A percentile compares a stretch with the other conserved stretches of the same genome.
phyloP scores from a whole-genome alignment of 2,888 invertebrate genomes.

The Leucania comma region DNA sequence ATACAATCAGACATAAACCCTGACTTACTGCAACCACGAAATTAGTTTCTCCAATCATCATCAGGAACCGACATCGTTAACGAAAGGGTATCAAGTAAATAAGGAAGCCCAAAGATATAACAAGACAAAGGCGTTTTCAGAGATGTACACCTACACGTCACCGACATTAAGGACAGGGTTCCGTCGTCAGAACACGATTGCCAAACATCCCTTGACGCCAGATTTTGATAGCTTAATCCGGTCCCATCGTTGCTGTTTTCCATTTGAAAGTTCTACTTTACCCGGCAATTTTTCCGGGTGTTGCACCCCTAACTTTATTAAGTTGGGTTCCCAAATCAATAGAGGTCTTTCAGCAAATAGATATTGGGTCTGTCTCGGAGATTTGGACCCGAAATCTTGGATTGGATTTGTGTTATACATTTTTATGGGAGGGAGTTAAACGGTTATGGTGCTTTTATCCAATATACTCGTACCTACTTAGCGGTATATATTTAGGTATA shows the following conservation, averaged over 20 bases:
- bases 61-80: conserved; percentile 25
- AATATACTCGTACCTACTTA: neutral
- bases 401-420: conserved; percentile 49
- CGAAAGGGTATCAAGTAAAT: conserved; percentile 38
- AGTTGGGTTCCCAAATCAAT: conserved; percentile 59
- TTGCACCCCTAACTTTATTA: conserved; percentile 62
- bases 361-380: conserved; percentile 52
- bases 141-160: conserved; percentile 26
- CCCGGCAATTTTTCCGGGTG: conserved; percentile 57
- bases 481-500: neutral
- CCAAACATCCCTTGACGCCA: conserved; percentile 32
- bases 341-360: conserved; percentile 56
- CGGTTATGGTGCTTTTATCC: conserved; percentile 3
- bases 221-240: conserved; percentile 60
- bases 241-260: conserved; percentile 44
- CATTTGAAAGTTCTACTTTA: conserved; percentile 52
- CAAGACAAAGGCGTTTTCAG: conserved; percentile 25
- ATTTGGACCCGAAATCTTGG: conserved; percentile 45
- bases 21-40: conserved; percentile 11
- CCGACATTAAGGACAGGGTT: conserved; percentile 35
- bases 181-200: conserved; percentile 38
- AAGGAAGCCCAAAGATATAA: conserved; percentile 41
- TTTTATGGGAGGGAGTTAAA: conserved; percentile 30
- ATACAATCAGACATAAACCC: neutral
- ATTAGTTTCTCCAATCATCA: conserved; percentile 56